These are phyloP conservation scores for Crocodylus rhombifer DNA, from an alignment of 2,797 vertebrate genomes.

Conservation along the genomic window DNA sequence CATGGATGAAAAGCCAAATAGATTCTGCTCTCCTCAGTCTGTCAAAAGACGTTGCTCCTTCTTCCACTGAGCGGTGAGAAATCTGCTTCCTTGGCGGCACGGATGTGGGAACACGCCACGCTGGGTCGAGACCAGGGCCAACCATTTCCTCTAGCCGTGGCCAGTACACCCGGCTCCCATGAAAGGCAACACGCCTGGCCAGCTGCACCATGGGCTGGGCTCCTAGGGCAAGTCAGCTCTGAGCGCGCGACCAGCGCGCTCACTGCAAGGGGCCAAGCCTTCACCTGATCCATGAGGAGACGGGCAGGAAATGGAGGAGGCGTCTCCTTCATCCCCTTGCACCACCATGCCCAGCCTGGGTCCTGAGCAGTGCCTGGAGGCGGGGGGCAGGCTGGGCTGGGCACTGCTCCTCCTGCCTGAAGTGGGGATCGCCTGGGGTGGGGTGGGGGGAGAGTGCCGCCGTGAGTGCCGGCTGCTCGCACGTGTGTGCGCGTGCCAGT, in stretches of 20 bases:
- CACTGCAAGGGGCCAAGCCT: not conserved
- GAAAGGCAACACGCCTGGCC: not conserved
- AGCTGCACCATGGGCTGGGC: not conserved
- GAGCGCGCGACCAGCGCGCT: not conserved
- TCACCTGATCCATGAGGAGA: accelerated
- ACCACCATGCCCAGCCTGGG: not conserved
- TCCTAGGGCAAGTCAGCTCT: not conserved
- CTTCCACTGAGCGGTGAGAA: not conserved
- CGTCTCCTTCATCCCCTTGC: not conserved
- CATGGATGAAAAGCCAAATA: not conserved
- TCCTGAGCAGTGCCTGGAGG: too few species aligned
- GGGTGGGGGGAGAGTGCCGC: too few species aligned
- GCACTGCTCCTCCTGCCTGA: too few species aligned
- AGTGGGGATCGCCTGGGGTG: too few species aligned
- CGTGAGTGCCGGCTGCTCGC: too few species aligned
- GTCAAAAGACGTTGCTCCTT: not conserved
- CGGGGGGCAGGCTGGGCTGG: too few species aligned
- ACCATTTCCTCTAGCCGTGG: not conserved
- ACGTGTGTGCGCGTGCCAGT: too few species aligned
- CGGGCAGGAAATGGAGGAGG: not conserved
- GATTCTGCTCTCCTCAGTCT: not conserved
- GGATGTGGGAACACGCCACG: not conserved
- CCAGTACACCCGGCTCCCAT: not conserved
- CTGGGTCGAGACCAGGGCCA: too few species aligned
- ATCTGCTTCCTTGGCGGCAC: not conserved